phyloP scores from a whole-genome alignment of 1,140 invertebrate genomes.

The Helicoverpa armigera region DNA sequence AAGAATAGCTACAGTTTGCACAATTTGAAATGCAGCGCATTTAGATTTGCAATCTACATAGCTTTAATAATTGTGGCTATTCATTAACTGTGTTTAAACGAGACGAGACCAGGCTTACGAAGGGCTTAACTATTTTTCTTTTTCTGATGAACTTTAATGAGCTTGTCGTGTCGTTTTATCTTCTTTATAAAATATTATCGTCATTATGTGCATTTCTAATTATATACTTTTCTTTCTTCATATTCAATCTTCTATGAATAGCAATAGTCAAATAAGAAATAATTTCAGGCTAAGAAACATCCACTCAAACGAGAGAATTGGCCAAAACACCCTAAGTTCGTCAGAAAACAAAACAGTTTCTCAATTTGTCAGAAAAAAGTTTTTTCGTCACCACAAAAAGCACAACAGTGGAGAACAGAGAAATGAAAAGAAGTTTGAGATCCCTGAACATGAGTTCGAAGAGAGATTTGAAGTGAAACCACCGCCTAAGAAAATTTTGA shows the following conservation, averaged over 20 bases:
- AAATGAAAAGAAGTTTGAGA: conserved; percentile 71
- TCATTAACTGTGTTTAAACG: conserved; percentile 59
- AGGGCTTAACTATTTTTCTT: conserved; percentile 19
- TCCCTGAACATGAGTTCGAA: conserved; percentile 87
- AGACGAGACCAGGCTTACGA: background rate
- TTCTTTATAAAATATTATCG: background rate
- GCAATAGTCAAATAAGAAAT: conserved; percentile 19
- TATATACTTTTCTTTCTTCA: background rate
- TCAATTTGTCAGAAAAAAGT: conserved; percentile 67
- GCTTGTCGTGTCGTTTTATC: background rate
- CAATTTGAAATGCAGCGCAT: conserved; percentile 17
- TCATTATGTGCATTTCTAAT: too few relatives aligned
- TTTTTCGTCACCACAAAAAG: conserved; percentile 80
- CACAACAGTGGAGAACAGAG: conserved; percentile 61
- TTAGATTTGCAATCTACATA: conserved; percentile 36
- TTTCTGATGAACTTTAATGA: background rate
- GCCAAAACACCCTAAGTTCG: conserved; percentile 60
- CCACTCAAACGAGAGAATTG: conserved; percentile 67
- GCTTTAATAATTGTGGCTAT: conserved; percentile 39
- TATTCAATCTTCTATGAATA: background rate
- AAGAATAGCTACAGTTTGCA: background rate
- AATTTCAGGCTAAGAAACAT: conserved; percentile 76
- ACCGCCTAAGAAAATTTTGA: conserved; percentile 68
- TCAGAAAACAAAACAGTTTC: conserved; percentile 58
- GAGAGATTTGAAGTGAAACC: conserved; percentile 86